Evolutionary conservation across 2,113 vertebrate species (phyloP).

Genomic region (Tiliqua scincoides): DNA sequence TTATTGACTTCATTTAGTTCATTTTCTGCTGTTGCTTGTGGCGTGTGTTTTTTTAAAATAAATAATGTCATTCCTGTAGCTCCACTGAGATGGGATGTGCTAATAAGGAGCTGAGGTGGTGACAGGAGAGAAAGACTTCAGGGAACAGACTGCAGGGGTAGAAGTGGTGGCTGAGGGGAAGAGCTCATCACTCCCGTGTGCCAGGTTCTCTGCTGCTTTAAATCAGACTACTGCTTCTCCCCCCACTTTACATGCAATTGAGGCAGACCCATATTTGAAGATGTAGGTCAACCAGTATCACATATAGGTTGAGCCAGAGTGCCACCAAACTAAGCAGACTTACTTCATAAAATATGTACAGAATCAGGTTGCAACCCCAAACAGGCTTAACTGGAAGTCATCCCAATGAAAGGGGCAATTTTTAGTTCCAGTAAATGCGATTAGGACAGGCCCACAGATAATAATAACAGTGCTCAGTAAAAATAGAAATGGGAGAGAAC

Average conservation of each 20-base stretch:
- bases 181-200: too few relatives aligned
- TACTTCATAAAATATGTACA: neutral
- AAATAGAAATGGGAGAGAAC: neutral
- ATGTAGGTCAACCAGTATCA: too few relatives aligned
- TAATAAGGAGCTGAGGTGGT: neutral
- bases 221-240: neutral
- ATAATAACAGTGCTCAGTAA: neutral
- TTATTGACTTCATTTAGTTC: neutral
- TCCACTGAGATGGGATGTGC: neutral
- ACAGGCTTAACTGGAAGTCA: neutral
- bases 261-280: neutral
- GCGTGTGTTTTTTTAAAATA: neutral
- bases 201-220: neutral
- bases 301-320: neutral
- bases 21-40: neutral
- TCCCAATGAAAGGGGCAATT: neutral
- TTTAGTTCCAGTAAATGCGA: neutral
- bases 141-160: neutral
- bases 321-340: neutral
- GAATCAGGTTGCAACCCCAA: neutral
- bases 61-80: neutral
- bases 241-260: neutral
- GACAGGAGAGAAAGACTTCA: neutral
- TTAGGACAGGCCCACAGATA: neutral
- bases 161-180: neutral